phyloP scores from a whole-genome alignment of 2,888 invertebrate species.

The Sepioteuthis lessoniana region DNA sequence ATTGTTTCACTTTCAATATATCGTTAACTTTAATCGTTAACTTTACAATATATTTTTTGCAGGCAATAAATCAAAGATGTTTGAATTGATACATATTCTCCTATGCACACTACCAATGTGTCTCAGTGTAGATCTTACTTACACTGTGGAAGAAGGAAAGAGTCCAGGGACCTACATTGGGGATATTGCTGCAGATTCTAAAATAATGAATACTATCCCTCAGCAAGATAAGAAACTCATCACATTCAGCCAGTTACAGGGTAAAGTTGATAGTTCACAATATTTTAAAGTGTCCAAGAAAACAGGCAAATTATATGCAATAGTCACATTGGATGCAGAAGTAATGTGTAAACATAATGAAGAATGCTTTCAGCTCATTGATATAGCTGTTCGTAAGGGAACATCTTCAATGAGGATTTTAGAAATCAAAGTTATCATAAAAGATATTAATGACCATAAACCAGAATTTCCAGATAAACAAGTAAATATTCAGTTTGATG shows the following conservation, averaged over 20 bases:
- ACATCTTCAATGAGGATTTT: constrained; percentile 36
- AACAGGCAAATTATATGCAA: constrained; percentile 34
- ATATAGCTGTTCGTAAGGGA: constrained; percentile 42
- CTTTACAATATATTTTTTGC: not conserved
- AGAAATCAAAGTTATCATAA: constrained; percentile 24
- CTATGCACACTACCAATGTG: not conserved
- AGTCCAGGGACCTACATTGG: not conserved
- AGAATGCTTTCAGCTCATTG: constrained; percentile 14
- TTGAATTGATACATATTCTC: not conserved
- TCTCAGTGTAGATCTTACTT: not conserved
- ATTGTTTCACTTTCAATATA: no score
- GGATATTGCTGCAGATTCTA: not conserved
- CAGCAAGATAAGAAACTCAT: not conserved
- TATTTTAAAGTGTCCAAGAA: not conserved
- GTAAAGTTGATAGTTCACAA: not conserved
- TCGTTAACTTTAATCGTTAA: no score
- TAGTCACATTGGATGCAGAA: constrained; percentile 38
- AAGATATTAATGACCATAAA: constrained; percentile 34
- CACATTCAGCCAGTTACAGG: not conserved
- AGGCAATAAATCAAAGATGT: not conserved
- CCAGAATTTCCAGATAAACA: constrained; percentile 25
- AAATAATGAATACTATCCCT: not conserved
- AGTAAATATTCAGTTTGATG: not conserved
- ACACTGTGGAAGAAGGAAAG: not conserved
- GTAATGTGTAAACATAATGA: constrained; percentile 25